phyloP scores from a whole-genome alignment of 2,888 invertebrate genomes.

The Oxycera nigricornis region DNA sequence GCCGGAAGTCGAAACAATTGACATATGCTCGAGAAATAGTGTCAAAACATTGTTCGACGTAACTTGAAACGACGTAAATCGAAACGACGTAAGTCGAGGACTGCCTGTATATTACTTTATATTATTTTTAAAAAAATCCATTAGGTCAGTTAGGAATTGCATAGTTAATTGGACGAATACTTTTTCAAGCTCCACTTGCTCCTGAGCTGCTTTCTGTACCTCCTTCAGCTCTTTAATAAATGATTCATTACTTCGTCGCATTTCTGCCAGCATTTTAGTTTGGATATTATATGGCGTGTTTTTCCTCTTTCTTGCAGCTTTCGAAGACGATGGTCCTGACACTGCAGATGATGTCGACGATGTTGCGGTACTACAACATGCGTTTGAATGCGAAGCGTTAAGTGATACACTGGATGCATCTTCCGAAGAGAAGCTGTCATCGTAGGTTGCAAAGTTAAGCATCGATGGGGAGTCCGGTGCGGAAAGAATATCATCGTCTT shows the following conservation, averaged over 20 bases:
- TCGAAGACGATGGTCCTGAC: background rate
- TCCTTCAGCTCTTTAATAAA: background rate
- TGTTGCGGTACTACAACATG: background rate
- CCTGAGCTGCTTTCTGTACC: background rate
- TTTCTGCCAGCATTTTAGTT: background rate
- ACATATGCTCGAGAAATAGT: no score
- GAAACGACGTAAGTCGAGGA: no score
- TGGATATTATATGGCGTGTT: background rate
- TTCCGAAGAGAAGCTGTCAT: background rate
- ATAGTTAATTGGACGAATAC: background rate
- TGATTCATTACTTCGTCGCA: background rate
- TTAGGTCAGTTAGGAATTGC: background rate
- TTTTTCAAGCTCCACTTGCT: background rate
- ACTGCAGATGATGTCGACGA: background rate
- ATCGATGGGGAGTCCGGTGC: no score
- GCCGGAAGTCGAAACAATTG: no score
- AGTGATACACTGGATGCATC: background rate
- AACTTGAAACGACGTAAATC: no score
- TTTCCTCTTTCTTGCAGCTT: background rate
- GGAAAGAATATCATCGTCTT: no score
- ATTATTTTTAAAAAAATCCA: background rate
- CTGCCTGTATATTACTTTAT: background rate
- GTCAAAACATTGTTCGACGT: no score
- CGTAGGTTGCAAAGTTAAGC: background rate
- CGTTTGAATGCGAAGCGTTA: background rate